Evolutionary conservation across 2,797 vertebrate genomes (phyloP).

Genomic region (Sebastes iracundus): DNA sequence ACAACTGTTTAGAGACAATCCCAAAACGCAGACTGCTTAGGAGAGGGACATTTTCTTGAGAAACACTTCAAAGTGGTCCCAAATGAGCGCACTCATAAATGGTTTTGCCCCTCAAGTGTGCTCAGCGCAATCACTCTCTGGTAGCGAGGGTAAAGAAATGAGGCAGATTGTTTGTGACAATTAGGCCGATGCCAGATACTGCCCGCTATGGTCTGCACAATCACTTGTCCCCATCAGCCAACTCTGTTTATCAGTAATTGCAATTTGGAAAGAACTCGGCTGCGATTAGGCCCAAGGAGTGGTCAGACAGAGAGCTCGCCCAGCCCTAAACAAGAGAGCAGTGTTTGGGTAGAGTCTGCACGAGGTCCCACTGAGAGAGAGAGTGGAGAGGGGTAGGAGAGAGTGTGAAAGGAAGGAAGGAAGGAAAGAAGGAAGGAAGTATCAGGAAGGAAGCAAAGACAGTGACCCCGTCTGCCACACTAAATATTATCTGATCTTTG

Average conservation of each 20-base stretch:
- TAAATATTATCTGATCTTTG: conserved; percentile 36
- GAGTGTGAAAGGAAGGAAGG: conserved; percentile 37
- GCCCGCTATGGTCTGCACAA: conserved; percentile 65
- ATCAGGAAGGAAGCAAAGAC: neutral
- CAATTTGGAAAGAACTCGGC: conserved; percentile 82
- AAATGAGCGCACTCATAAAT: conserved; percentile 78
- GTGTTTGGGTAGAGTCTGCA: conserved; percentile 81
- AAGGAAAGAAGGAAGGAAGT: conserved; percentile 17
- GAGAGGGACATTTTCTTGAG: conserved; percentile 55
- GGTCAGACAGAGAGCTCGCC: conserved; percentile 71
- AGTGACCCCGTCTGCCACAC: neutral
- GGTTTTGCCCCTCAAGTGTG: conserved; percentile 75
- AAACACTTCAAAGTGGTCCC: conserved; percentile 83
- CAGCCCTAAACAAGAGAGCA: conserved; percentile 83
- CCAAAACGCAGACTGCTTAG: conserved; percentile 60
- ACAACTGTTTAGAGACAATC: conserved; percentile 74
- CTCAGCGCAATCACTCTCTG: conserved; percentile 68
- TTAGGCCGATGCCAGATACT: conserved; percentile 88
- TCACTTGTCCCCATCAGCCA: conserved; percentile 81
- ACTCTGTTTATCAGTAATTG: conserved; percentile 84
- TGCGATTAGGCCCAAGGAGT: conserved; percentile 82
- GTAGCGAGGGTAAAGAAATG: conserved; percentile 64
- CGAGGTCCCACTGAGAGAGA: conserved; percentile 72
- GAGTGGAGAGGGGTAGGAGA: conserved; percentile 9
- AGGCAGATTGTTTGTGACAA: conserved; percentile 85